Percentiles rank a stretch among this genome's conserved stretches.
phyloP scores from a whole-genome alignment of 35 echinoderm and acorn worm genomes.

The Ptychodera flava region DNA sequence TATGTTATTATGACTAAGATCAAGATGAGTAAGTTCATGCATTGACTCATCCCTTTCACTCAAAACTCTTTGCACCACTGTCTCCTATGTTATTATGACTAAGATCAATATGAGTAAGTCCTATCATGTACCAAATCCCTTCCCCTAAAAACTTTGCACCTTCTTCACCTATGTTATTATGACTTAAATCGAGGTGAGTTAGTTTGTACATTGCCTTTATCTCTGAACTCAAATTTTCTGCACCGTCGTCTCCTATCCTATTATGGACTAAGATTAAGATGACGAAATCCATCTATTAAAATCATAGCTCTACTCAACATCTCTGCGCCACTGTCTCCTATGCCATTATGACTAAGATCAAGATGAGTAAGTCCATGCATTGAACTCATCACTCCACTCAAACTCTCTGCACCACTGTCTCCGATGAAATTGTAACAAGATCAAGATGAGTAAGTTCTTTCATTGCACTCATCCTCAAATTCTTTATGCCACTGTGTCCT shows the following conservation, averaged over 20 bases:
- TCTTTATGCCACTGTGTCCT: not conserved
- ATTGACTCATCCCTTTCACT: not conserved
- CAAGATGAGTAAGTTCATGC: not conserved
- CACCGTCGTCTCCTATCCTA: not conserved
- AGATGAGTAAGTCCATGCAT: not conserved
- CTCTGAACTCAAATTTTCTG: not conserved
- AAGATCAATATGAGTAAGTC: not conserved
- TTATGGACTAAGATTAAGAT: not conserved
- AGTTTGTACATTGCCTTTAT: not conserved
- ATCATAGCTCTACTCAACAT: not conserved
- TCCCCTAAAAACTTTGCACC: not conserved
- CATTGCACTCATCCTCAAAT: not conserved
- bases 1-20: not conserved
- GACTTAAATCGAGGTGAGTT: not conserved
- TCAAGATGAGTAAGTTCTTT: not conserved
- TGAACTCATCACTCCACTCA: not conserved
- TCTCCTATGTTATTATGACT: constrained; percentile 1
- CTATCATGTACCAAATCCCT: not conserved
- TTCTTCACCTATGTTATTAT: not conserved
- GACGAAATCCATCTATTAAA: not conserved
- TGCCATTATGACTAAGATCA: not conserved
- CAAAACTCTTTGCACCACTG: not conserved
- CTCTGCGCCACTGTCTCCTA: not conserved
- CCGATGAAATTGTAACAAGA: not conserved
- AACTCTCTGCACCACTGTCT: not conserved